Evolutionary conservation across 2,888 invertebrate species (phyloP).

Genomic region (Cephus spinipes): DNA sequence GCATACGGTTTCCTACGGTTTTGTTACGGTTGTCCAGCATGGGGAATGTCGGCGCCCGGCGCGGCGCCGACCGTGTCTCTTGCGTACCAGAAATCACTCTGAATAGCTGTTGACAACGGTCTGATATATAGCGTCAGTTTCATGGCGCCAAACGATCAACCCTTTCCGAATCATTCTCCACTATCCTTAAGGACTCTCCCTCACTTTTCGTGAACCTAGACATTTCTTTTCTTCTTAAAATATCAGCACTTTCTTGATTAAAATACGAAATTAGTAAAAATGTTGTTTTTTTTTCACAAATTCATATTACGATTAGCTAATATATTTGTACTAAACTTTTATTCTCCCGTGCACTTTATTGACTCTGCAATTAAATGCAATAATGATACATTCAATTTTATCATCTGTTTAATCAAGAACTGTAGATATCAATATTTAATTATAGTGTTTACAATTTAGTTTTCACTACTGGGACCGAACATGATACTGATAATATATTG

Average conservation of each 20-base stretch:
- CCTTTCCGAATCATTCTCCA: not conserved
- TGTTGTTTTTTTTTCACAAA: not conserved
- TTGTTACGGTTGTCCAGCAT: constrained; percentile 2
- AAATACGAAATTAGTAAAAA: not conserved
- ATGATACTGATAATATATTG: not conserved
- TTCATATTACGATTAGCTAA: not conserved
- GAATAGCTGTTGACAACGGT: constrained; percentile 28
- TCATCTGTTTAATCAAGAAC: not conserved
- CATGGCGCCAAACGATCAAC: constrained; percentile 6
- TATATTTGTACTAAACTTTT: not conserved
- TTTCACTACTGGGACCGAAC: not conserved
- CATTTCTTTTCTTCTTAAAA: not conserved
- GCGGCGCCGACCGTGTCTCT: constrained; percentile 4
- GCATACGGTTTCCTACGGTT: not conserved
- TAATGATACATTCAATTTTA: too few species aligned
- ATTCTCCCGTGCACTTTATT: not conserved
- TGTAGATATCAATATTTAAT: not conserved
- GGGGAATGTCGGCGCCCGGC: not conserved
- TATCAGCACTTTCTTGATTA: not conserved
- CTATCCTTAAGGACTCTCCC: not conserved
- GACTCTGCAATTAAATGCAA: too few species aligned
- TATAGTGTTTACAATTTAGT: not conserved
- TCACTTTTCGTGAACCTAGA: not conserved
- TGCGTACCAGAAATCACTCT: constrained; percentile 26
- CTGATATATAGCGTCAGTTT: constrained; percentile 15